Percentiles rank a stretch among this genome's conserved stretches.
These are phyloP conservation scores for Drosophila prolongata DNA, from an alignment of 2,888 invertebrate species.

Conservation along the genomic window DNA sequence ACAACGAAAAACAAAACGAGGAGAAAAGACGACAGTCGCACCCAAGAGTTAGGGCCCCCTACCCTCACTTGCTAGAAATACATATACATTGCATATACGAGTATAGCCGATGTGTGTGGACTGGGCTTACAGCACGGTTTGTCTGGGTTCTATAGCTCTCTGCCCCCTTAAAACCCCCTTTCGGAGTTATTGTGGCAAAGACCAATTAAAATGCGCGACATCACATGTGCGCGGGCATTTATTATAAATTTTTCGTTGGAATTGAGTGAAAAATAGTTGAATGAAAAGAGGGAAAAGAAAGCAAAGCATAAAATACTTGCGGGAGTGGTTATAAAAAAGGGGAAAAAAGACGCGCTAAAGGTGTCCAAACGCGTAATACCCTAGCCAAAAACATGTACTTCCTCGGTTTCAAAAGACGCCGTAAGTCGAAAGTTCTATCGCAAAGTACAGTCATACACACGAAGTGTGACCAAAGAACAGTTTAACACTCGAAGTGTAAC, in stretches of 20 bases:
- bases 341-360: not conserved
- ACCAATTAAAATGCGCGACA: slow-evolving; percentile 78
- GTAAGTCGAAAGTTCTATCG: no score
- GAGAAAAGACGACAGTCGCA: slow-evolving; percentile 28
- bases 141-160: slow-evolving; percentile 15
- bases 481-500: no score
- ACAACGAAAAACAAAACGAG: slow-evolving; percentile 19
- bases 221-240: slow-evolving; percentile 77
- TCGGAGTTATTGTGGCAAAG: slow-evolving; percentile 16
- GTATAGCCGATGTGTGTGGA: slow-evolving; percentile 6
- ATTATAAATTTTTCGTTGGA: slow-evolving; percentile 77
- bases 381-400: not conserved
- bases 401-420: no score
- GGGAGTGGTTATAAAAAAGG: slow-evolving; percentile 4
- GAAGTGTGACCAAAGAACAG: slow-evolving; percentile 1
- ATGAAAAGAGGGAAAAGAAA: slow-evolving; percentile 38
- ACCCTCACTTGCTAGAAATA: not conserved
- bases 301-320: not conserved
- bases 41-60: slow-evolving; percentile 33
- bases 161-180: slow-evolving; percentile 8
- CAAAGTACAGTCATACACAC: not conserved
- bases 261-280: slow-evolving; percentile 76
- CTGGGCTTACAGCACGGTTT: slow-evolving; percentile 20
- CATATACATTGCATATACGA: slow-evolving; percentile 3
- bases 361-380: not conserved